Base-by-base conservation (phyloP, 1,140 invertebrate species). In the Eurosta solidaginis region DNA sequence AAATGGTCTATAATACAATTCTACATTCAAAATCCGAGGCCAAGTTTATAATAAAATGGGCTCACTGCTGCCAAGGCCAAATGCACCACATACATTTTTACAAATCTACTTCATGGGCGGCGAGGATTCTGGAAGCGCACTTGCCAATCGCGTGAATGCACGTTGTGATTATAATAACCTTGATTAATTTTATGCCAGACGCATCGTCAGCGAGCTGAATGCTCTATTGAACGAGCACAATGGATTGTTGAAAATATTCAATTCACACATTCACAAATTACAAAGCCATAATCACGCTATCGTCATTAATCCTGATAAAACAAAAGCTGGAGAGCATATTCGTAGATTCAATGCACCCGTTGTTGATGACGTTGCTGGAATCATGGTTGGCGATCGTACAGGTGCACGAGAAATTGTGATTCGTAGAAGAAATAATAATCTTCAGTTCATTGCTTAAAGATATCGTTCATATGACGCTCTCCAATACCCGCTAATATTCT, bases 181-280 rank as follows among this genome's bases (percentile, higher is more conserved):
- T 50, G 49, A 33, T 63, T 33, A 1, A 40, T 1, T 20, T 29
- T 33, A 33, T 63, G 25, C 27, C 59, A 36, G 27, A 9, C 27
- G 29, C n/a, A 74, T 74, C 20, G n/a, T 44, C n/a, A 44, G 40
- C 17, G 40, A 42, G 4, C 22, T 44, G 1, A 3, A 74, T 14
- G 40, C 36, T n/a, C 3, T 74, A 3, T 74, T 74, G 36, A 27
- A 59, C 20, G 17, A 59, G 20, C 52, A 10, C 44, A 79, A 79
- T 77, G 25, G 47, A 77, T 47, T 79, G n/a, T 6, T 77, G 29
- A 49, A 7, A 47, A 49, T 81, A 22, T 84, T 90, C 75, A 88
- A 86, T 84, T 83, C 78, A 74, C 83, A 85, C 78, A 79, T 84
- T 47, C 80, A 85, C 82, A 80, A 52, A 81, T 49, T 87, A 79